phyloP scores from a whole-genome alignment of 2,888 invertebrate genomes.

The Yponomeuta cagnagella region DNA sequence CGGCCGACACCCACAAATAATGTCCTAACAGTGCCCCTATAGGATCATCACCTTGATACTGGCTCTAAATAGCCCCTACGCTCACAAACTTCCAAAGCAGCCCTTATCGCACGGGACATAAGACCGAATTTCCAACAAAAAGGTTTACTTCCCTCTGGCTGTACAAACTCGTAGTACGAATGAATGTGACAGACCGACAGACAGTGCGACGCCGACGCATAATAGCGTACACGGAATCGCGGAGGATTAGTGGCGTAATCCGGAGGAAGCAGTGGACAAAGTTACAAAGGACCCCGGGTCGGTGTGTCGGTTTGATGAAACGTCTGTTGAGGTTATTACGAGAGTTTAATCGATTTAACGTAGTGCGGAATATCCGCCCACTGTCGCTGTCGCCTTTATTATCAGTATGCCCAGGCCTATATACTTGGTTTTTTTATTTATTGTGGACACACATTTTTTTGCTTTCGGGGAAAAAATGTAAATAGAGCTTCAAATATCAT shows the following conservation, averaged over 20 bases:
- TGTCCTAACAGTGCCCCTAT: not conserved
- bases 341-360: not conserved
- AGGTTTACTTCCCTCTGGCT: too few species aligned
- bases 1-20: constrained; percentile 10
- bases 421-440: too few species aligned
- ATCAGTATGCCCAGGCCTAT: not conserved
- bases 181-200: constrained; percentile 11
- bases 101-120: too few species aligned
- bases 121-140: too few species aligned
- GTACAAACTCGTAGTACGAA: not conserved
- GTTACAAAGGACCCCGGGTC: not conserved
- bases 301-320: not conserved
- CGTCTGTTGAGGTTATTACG: not conserved
- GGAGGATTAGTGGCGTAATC: not conserved
- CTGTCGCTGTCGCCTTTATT: not conserved
- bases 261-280: not conserved
- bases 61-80: not conserved
- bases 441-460: too few species aligned
- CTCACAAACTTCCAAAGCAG: too few species aligned
- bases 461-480: too few species aligned
- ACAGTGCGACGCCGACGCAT: constrained; percentile 6
- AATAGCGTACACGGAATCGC: constrained; percentile 9
- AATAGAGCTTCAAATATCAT: too few species aligned
- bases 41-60: not conserved
- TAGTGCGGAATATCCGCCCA: not conserved